phyloP scores from a whole-genome alignment of 23 tunicate genomes.

The Clavelina lepadiformis region DNA sequence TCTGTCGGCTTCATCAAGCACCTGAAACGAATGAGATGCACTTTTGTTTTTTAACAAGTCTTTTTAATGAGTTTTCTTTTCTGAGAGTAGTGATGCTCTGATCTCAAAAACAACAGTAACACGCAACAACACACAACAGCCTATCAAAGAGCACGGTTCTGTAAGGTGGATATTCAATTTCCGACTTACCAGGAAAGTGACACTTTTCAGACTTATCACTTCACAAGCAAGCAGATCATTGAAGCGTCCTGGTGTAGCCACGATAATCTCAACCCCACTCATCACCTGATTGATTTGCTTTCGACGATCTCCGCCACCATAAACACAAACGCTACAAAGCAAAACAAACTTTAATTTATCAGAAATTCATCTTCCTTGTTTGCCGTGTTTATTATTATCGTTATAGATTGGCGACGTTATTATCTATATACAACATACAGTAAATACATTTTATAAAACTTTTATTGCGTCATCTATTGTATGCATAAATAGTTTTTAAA shows the following conservation, averaged over 20 bases:
- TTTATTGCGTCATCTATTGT: no score
- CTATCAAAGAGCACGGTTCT: not conserved
- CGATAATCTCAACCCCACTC: constrained; percentile 84
- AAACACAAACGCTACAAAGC: constrained; percentile 78
- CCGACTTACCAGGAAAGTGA: constrained; percentile 65
- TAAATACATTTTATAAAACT: no score
- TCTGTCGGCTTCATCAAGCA: constrained; percentile 96
- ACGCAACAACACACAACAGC: not conserved
- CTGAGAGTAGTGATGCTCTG: not conserved
- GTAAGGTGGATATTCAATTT: no score
- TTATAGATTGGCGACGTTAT: no score
- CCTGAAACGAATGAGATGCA: constrained; percentile 37
- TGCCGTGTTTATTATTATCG: no score
- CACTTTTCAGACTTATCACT: constrained; percentile 36
- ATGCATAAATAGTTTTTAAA: no score
- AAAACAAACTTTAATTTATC: no score
- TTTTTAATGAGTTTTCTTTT: not conserved
- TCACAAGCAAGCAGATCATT: constrained; percentile 74
- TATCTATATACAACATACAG: no score
- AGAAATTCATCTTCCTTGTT: no score
- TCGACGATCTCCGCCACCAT: constrained; percentile 86
- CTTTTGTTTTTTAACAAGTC: no score
- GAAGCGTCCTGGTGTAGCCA: constrained; percentile 97
- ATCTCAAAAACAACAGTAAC: not conserved
- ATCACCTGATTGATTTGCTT: constrained; percentile 58